Evolutionary conservation across 2,888 invertebrate genomes (phyloP).

Genomic region (Cecidostiba fungosa): DNA sequence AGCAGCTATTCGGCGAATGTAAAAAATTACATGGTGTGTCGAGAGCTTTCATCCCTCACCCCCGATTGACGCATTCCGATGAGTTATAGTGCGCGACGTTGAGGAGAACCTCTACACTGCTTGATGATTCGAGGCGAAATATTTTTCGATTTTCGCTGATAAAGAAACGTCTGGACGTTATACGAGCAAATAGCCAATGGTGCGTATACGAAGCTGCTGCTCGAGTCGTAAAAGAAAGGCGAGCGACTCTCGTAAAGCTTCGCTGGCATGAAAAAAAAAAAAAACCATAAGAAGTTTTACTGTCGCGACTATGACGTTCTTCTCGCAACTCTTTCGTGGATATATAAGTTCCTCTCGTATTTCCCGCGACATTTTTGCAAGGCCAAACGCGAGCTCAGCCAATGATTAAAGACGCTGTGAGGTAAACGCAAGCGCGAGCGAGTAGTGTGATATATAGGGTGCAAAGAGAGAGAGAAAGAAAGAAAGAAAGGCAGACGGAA

Average conservation of each 20-base stretch:
- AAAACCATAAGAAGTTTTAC: constrained; percentile 7
- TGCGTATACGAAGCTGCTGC: background rate
- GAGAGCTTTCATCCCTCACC: background rate
- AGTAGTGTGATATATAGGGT: background rate
- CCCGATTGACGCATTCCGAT: too few relatives aligned
- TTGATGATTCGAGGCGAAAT: constrained; percentile 5
- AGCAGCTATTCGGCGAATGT: background rate
- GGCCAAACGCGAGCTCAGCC: constrained; percentile 28
- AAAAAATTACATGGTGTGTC: background rate
- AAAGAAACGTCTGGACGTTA: background rate
- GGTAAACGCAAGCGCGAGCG: background rate
- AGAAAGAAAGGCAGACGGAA: background rate
- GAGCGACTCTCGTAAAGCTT: background rate
- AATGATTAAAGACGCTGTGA: constrained; percentile 42
- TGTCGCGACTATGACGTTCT: background rate
- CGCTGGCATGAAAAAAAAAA: background rate
- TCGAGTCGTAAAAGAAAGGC: background rate
- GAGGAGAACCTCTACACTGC: background rate
- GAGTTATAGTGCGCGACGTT: background rate
- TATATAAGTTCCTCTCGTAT: background rate
- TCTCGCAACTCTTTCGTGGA: background rate
- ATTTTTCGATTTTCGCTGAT: background rate
- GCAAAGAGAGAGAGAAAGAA: background rate
- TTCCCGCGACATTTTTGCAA: constrained; percentile 37
- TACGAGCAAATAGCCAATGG: background rate